Percentiles rank a stretch among this genome's conserved stretches.
Conservation (phyloP, 2,797 vertebrate genomes). For the Clangula hyemalis region DNA sequence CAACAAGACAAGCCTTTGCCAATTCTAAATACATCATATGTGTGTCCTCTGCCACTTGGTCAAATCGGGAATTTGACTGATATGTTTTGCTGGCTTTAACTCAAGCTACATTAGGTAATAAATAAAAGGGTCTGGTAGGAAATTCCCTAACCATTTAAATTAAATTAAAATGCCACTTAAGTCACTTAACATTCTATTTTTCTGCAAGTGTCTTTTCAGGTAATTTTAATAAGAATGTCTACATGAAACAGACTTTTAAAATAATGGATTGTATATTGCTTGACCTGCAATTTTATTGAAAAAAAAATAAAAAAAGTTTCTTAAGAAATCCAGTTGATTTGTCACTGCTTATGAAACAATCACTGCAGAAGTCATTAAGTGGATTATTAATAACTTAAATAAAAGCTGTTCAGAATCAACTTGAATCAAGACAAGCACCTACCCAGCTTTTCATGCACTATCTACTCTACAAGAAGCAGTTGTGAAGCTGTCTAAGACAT, state of each 20-base stretch:
- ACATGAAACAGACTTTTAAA: not conserved
- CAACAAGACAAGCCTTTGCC: slow-evolving; percentile 19
- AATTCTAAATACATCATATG: slow-evolving; percentile 28
- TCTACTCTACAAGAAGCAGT: not conserved
- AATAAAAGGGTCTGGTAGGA: not conserved
- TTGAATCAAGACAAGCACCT: not conserved
- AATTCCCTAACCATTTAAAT: not conserved
- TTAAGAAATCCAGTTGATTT: not conserved
- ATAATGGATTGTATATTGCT: not conserved
- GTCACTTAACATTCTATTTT: not conserved
- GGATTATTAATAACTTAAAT: not conserved
- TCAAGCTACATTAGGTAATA: not conserved
- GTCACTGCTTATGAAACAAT: not conserved
- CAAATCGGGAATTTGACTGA: slow-evolving; percentile 5
- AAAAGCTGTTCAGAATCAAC: not conserved
- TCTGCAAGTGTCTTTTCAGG: not conserved
- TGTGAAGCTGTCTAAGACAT: not conserved
- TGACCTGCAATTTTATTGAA: not conserved
- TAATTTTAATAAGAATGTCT: not conserved
- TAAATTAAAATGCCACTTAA: not conserved
- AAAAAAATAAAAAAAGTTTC: not conserved
- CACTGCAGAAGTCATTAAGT: not conserved
- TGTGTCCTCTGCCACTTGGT: slow-evolving; percentile 11
- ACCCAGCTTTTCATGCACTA: not conserved
- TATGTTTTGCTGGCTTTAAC: not conserved